Evolutionary conservation across 2,888 invertebrate species (phyloP).

Genomic region (Eilema depressum): DNA sequence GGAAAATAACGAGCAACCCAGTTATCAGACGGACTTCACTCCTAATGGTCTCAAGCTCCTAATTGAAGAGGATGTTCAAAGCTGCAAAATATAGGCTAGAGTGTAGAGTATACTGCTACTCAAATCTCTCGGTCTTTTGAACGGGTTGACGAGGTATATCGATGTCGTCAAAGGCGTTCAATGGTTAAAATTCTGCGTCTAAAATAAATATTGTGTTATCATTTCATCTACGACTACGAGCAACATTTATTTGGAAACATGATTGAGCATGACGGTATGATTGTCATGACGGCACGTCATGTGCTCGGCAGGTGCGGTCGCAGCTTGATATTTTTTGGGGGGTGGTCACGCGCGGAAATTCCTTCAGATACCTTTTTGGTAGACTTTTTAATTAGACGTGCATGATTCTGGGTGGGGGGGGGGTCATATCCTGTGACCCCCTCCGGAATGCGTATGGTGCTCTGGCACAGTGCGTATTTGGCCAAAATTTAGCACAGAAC

Average conservation of each 20-base stretch:
- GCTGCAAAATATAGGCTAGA: constrained; percentile 19
- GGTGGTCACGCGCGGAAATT: too few species aligned
- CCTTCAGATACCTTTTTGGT: too few species aligned
- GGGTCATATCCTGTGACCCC: too few species aligned
- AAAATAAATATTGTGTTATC: neutral
- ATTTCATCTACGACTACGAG: neutral
- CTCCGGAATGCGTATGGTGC: too few species aligned
- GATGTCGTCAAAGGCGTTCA: neutral
- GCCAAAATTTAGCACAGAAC: neutral
- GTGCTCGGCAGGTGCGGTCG: too few species aligned
- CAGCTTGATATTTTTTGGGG: too few species aligned
- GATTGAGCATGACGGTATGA: too few species aligned
- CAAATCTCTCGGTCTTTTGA: neutral
- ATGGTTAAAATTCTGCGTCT: neutral
- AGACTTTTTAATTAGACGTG: too few species aligned
- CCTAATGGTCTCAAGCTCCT: constrained; percentile 61
- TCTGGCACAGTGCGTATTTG: too few species aligned
- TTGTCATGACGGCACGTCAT: too few species aligned
- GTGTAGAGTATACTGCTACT: neutral
- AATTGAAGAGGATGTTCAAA: constrained; percentile 60
- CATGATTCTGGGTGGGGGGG: too few species aligned
- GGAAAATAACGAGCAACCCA: constrained; percentile 50
- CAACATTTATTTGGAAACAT: too few species aligned
- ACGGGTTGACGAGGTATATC: neutral
- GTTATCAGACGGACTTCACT: constrained; percentile 44